phyloP scores from a whole-genome alignment of 2,113 vertebrate species.

The Alouatta palliata region DNA sequence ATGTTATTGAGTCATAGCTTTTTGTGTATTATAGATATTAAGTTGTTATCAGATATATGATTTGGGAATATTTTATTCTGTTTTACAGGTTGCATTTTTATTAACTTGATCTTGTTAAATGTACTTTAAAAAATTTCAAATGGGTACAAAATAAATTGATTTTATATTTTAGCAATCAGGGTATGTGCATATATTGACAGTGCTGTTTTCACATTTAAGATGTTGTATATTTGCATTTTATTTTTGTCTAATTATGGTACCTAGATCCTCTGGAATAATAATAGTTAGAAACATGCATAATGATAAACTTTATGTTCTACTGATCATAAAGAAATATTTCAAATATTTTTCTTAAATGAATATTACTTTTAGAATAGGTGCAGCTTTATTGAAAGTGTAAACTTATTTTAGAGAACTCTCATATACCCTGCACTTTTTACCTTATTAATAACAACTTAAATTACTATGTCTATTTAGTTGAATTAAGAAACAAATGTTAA shows the following conservation, averaged over 20 bases:
- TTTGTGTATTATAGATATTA: not conserved
- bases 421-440: not conserved
- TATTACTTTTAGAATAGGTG: not conserved
- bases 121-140: not conserved
- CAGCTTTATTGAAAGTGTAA: not conserved
- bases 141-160: not conserved
- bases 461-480: not conserved
- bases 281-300: not conserved
- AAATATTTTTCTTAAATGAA: conserved; percentile 5
- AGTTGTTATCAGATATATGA: not conserved
- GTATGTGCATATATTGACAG: not conserved
- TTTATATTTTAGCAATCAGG: not conserved
- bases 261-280: not conserved
- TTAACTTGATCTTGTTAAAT: not conserved
- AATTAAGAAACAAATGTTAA: not conserved
- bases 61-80: not conserved
- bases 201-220: not conserved
- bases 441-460: not conserved
- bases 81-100: not conserved
- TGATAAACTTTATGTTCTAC: not conserved
- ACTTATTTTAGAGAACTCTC: not conserved
- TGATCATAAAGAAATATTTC: not conserved
- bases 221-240: not conserved
- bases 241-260: not conserved
- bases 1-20: not conserved